Evolutionary conservation across 1,140 invertebrate genomes (phyloP).

Genomic region (Chymomyza costata): DNA sequence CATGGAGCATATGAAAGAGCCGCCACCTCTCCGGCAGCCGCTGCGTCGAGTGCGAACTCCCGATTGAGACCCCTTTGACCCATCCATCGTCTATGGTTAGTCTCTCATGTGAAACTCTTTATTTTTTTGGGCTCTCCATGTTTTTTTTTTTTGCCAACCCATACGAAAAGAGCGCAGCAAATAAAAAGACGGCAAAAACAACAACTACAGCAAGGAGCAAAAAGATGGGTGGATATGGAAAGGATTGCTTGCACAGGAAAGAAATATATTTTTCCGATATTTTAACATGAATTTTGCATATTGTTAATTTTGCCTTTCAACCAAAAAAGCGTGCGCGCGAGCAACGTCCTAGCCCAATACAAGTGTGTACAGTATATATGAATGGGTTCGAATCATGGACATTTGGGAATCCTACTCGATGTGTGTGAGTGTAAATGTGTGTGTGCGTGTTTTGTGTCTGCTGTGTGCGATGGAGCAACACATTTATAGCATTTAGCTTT

Average conservation of each 20-base stretch:
- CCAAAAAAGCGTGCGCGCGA: conserved; percentile 30
- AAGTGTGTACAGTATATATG: too few species aligned
- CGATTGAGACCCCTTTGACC: conserved; percentile 15
- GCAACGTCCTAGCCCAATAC: too few species aligned
- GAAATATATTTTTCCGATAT: conserved; percentile 73
- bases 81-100: conserved; percentile 31
- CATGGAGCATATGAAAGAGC: conserved; percentile 65
- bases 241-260: conserved; percentile 60
- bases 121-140: conserved; percentile 1
- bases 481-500: conserved; percentile 61
- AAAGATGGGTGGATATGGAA: conserved; percentile 12
- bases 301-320: conserved; percentile 70
- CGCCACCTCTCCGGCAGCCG: conserved; percentile 28
- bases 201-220: not conserved
- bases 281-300: conserved; percentile 73
- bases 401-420: not conserved
- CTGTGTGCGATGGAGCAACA: not conserved
- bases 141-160: conserved; percentile 32
- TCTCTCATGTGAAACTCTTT: conserved; percentile 25
- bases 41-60: too few species aligned
- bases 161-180: conserved; percentile 48
- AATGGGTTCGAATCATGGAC: too few species aligned
- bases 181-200: conserved; percentile 18
- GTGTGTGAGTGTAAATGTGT: not conserved
- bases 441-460: not conserved